Evolutionary conservation across 2,797 vertebrate genomes (phyloP), one percentile per base, ranked within the genome.

Genomic region (Hemibagrus guttatus): DNA sequence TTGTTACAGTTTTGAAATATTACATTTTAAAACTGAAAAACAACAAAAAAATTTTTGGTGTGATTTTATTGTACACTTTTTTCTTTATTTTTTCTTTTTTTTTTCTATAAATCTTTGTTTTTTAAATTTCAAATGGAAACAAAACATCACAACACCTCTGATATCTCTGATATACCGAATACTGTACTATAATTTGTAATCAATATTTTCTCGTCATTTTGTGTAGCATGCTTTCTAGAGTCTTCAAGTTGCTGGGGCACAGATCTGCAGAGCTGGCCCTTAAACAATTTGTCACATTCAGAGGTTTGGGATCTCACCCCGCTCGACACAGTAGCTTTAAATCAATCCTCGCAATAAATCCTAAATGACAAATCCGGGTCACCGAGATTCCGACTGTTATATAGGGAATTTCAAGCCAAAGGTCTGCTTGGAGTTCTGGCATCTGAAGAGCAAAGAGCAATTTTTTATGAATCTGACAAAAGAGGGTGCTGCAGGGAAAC

Each of bases 351-450:
- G 81, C 84, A 39, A 87, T 87, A 87, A 90, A 90, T 87, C n/a
- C 19, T 59, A 89, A 66, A 72, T 85, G 86, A 91, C 91, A 91
- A 91, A 91, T 90, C 86, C 84, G 69, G 89, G 84, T 87, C 90
- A 89, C 23, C 23, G 56, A 86, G 61, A 87, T 63, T 63, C 61
- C 4, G 35, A 80, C n/a, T 85, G 82, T 88, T 42, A 61, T 2
- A 52, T 63, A 63, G 79, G 68, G 56, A 86, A 75, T 84, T 71
- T 21, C 21, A 31, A 88, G 72, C 68, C 64, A 81, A 75, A 78
- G 81, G 78, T 75, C 79, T 56, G 59, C 76, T 84, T 16, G 39
- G 58, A 72, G 52, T 39, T 63, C 16, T 46, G 76, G 17, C 69
- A 31, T 56, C 54, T n/a, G 72, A 31, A 42, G 21, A 26, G 56